Base-by-base conservation (phyloP, 2,888 invertebrate species). In the Cerceris ruficornis region DNA sequence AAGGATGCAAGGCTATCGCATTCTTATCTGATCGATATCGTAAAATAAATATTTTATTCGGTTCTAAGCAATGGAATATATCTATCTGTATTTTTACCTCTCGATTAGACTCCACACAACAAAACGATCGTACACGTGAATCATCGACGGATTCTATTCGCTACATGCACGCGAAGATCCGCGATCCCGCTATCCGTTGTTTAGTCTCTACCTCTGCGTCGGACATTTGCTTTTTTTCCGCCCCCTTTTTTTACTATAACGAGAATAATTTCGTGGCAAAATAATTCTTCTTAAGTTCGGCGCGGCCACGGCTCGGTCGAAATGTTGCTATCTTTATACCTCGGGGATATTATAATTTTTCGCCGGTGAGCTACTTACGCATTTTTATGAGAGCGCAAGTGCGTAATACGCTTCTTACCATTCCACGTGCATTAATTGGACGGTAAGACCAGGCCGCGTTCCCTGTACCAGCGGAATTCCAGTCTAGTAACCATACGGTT, bases 401-500 rank as follows among this genome's bases (percentile, higher is more conserved):
- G 72, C 80, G 66, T 65, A 67, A 66, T 73, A 60, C 69, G 52
- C 76, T 84, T 80, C 79, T 85, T 82, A 76, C 78, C 71, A 76
- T 84, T 86, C 83, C 70, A 71, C 76, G 81, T 79, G 82, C 84
- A 87, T 85, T 85, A 87, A 87, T 82, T 85, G 80, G 80, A 75
- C 62, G 84, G 82, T 73, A 83, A 86, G 77, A 86, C 7, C 77
- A 72, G 52, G 61, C 73, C 65, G 52, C 70, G 73, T 76, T 77
- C 83, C 75, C 82, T 39, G 73, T 75, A 67, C 64, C 58, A 82
- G 82, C 89, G 89, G 89, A 89, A 89, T 87, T 89, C 88, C 89
- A 89, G 89, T 89, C 89, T 89, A 89, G 89, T 89, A 88, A 89
- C 75, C 86, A 86, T 85, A 81, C 82, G 75, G 82, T 83, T 73